Evolutionary conservation across 2,797 vertebrate species (phyloP).

Genomic region (Alauda arvensis): DNA sequence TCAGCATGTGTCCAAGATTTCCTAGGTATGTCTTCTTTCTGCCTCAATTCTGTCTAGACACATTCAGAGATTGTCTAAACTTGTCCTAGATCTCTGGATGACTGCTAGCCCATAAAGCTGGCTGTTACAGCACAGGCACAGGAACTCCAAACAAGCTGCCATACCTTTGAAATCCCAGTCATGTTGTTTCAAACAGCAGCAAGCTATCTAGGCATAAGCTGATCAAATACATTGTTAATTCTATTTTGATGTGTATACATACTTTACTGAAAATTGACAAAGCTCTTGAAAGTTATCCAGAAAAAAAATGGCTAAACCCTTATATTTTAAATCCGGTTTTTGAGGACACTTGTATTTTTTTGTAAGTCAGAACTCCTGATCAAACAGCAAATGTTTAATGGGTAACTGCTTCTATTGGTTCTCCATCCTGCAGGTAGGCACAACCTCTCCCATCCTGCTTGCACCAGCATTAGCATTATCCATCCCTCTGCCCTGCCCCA

Average conservation of each 20-base stretch:
- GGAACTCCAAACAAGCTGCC: background rate
- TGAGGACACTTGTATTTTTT: background rate
- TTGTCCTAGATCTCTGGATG: constrained; percentile 14
- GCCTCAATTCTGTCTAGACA: constrained; percentile 20
- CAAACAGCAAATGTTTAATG: background rate
- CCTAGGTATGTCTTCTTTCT: constrained; percentile 12
- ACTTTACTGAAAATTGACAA: background rate
- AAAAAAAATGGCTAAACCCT: background rate
- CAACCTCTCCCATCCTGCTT: background rate
- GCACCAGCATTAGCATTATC: background rate
- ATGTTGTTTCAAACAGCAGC: background rate
- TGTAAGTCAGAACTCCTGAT: background rate
- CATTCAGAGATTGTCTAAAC: background rate
- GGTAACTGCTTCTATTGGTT: background rate
- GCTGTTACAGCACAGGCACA: background rate
- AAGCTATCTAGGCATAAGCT: background rate
- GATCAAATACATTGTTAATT: background rate
- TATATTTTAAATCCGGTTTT: background rate
- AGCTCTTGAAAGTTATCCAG: background rate
- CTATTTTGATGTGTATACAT: background rate
- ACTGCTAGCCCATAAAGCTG: background rate
- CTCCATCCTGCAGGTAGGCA: background rate
- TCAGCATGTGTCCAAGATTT: background rate
- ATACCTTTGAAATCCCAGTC: background rate
- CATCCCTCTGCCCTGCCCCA: background rate